These are phyloP conservation scores for Tenebrosternarchus preto DNA, from an alignment of 2,113 vertebrate genomes.

Conservation along the genomic window DNA sequence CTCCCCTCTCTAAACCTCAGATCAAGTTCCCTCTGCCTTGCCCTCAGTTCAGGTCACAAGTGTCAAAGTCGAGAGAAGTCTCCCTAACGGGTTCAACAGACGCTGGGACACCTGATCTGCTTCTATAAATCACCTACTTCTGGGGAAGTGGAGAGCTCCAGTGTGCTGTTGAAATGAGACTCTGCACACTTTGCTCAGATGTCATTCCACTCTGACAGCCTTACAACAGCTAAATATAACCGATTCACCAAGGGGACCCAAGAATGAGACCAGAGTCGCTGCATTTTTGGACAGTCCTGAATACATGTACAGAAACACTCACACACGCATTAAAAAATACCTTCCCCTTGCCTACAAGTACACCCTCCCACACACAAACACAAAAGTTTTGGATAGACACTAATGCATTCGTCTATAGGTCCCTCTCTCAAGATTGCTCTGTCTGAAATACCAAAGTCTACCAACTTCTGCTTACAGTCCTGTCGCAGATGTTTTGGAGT, in stretches of 20 bases:
- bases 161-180: constrained; percentile 51
- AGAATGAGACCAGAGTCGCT: constrained; percentile 46
- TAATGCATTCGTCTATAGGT: not conserved
- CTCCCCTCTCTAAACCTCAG: not conserved
- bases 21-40: constrained; percentile 48
- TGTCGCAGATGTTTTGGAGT: not conserved
- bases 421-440: not conserved
- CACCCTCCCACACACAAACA: no score
- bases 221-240: constrained; percentile 58
- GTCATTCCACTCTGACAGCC: constrained; percentile 30
- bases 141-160: constrained; percentile 43
- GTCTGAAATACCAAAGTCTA: not conserved
- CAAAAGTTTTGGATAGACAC: no score
- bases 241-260: constrained; percentile 41
- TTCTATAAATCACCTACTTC: constrained; percentile 54
- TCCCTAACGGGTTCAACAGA: constrained; percentile 54
- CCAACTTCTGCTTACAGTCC: not conserved
- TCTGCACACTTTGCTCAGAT: constrained; percentile 28
- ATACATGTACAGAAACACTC: constrained; percentile 3
- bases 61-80: constrained; percentile 42
- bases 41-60: constrained; percentile 45
- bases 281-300: constrained; percentile 12
- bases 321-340: not conserved
- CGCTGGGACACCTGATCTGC: constrained; percentile 49
- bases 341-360: not conserved